These are phyloP conservation scores for Deroplatys truncata DNA, from an alignment of 2,888 invertebrate genomes.

Conservation along the genomic window DNA sequence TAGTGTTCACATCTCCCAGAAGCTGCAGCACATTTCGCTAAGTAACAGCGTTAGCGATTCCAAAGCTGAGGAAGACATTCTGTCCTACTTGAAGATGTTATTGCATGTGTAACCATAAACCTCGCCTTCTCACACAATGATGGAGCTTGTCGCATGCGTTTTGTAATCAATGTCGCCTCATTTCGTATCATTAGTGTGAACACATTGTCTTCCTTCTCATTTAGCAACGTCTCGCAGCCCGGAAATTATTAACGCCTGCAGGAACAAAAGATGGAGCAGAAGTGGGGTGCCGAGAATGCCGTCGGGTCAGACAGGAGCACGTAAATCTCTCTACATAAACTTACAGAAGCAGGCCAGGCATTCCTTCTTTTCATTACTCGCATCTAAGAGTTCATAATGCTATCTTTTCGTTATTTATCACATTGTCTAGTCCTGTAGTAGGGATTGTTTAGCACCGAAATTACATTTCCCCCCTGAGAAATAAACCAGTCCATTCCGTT, in stretches of 20 bases:
- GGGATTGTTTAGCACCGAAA: background rate
- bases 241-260: background rate
- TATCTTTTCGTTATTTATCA: background rate
- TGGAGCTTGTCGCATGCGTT: background rate
- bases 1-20: background rate
- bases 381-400: background rate
- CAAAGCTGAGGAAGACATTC: background rate
- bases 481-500: background rate
- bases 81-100: background rate
- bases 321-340: background rate
- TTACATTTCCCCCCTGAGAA: background rate
- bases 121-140: background rate
- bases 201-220: background rate
- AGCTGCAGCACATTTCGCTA: background rate
- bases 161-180: constrained; percentile 6
- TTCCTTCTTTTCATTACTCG: background rate
- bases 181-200: constrained; percentile 5
- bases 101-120: background rate
- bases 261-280: background rate
- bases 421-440: background rate
- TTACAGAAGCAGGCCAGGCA: background rate
- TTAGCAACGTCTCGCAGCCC: background rate
- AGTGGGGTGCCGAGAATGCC: background rate
- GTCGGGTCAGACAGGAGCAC: background rate
- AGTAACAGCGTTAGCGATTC: too few species aligned